Evolutionary conservation across 2,113 vertebrate genomes (phyloP).

Genomic region (Emydura subglobosa): DNA sequence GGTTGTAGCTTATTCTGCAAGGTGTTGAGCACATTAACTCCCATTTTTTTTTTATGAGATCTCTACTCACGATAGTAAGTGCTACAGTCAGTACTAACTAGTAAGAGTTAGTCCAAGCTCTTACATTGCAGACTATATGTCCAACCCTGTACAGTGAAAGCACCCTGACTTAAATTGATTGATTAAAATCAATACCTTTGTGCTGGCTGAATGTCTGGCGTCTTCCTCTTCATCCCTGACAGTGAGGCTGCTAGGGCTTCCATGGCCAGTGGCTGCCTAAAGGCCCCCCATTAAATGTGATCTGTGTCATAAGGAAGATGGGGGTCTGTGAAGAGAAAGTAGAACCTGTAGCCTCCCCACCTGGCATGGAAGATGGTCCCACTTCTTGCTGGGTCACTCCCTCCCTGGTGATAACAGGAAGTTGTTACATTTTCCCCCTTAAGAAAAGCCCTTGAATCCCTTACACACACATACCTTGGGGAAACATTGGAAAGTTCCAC

Average conservation of each 20-base stretch:
- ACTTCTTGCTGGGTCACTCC: not conserved
- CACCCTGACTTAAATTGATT: not conserved
- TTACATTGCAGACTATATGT: not conserved
- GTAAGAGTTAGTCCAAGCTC: not conserved
- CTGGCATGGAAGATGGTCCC: not conserved
- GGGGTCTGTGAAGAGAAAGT: not conserved
- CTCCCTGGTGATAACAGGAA: not conserved
- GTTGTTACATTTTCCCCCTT: not conserved
- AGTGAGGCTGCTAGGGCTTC: not conserved
- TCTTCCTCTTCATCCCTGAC: not conserved
- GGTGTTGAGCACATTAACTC: not conserved
- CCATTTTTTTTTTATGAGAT: not conserved
- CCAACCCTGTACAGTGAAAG: not conserved
- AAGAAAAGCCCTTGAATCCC: not conserved
- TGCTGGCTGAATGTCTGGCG: not conserved
- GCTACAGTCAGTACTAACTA: not conserved
- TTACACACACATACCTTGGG: not conserved
- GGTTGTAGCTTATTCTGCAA: accelerated
- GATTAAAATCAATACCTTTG: not conserved
- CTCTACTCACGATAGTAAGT: not conserved
- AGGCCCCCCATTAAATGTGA: not conserved
- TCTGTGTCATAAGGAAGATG: not conserved
- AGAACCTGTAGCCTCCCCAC: not conserved
- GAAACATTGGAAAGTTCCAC: not conserved
- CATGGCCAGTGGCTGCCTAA: not conserved